These are phyloP conservation scores for Pygmarrhopalites habei DNA, from an alignment of 1,140 invertebrate genomes.

Conservation along the genomic window DNA sequence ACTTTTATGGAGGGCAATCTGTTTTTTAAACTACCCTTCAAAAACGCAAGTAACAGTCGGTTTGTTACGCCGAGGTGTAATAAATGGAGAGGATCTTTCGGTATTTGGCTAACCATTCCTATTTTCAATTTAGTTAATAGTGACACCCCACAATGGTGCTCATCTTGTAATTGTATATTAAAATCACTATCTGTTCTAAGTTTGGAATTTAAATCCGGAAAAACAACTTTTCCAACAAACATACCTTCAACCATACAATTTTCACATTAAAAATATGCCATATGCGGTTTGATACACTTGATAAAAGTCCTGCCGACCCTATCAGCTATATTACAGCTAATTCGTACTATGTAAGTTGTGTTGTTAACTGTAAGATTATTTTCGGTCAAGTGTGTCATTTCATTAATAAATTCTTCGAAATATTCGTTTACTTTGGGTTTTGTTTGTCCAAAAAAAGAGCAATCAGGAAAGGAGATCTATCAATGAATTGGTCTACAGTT, in stretches of 20 bases:
- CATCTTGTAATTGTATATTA: too few species aligned
- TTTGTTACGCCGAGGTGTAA: conserved; percentile 41
- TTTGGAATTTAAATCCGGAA: too few species aligned
- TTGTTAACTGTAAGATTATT: too few species aligned
- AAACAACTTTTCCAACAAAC: conserved; percentile 21
- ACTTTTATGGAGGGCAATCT: conserved; percentile 6
- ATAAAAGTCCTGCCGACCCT: too few species aligned
- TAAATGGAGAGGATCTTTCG: conserved; percentile 42
- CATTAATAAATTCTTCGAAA: background rate
- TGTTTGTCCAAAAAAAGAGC: conserved; percentile 2
- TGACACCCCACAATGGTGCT: too few species aligned
- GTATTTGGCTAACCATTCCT: background rate
- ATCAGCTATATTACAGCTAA: too few species aligned
- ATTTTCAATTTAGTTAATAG: background rate
- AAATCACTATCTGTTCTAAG: too few species aligned
- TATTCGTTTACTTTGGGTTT: conserved; percentile 6
- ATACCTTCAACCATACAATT: conserved; percentile 1
- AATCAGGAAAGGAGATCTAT: background rate
- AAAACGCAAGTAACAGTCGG: conserved; percentile 40
- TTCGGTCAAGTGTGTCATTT: too few species aligned
- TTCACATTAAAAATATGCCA: background rate
- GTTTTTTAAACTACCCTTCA: conserved; percentile 27
- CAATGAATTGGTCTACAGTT: conserved; percentile 2
- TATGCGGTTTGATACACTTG: background rate
- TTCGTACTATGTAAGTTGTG: too few species aligned